Conservation (phyloP, 2,113 vertebrate genomes). For the Speoplatyrhinus poulsoni region DNA sequence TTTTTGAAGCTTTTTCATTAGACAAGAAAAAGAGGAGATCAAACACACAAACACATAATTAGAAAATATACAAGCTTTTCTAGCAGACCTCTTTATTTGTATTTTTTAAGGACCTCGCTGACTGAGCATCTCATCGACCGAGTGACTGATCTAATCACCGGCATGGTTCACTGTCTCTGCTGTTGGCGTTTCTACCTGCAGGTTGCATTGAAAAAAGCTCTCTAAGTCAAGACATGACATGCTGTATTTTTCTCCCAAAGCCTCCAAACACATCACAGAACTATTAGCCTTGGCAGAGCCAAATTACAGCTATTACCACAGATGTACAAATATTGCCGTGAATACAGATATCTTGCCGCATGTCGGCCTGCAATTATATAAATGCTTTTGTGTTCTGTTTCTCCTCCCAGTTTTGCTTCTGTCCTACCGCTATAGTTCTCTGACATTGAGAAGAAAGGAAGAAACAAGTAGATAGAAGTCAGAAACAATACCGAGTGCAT, state of each 20-base stretch:
- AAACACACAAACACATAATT: conserved; percentile 68
- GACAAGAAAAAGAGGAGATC: conserved; percentile 75
- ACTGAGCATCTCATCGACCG: conserved; percentile 7
- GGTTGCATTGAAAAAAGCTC: conserved; percentile 19
- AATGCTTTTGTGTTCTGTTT: conserved; percentile 1
- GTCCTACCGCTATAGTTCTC: not conserved
- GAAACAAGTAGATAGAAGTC: conserved; percentile 11
- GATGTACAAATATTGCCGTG: conserved; percentile 15
- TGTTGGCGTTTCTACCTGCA: conserved; percentile 24
- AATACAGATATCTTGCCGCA: conserved; percentile 17
- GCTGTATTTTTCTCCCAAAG: conserved; percentile 17
- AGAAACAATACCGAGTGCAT: not conserved
- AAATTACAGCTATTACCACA: conserved; percentile 23
- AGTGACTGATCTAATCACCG: conserved; percentile 1
- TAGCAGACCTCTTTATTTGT: conserved; percentile 10
- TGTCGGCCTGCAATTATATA: conserved; percentile 16
- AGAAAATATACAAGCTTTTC: conserved; percentile 48
- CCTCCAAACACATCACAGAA: conserved; percentile 14
- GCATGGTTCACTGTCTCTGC: not conserved
- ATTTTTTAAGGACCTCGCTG: not conserved
- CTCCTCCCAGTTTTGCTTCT: not conserved
- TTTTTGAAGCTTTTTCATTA: conserved; percentile 95
- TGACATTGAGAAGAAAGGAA: conserved; percentile 29
- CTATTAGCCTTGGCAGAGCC: conserved; percentile 4
- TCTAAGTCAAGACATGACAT: conserved; percentile 13